phyloP scores from a whole-genome alignment of 2,113 vertebrate species.

The human (Homo sapiens) region GRCh38 chr19:29162501-29163000 shows the following conservation, averaged over 20 bases:
- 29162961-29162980: constrained; percentile 64
- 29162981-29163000: constrained; percentile 48
- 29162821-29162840: constrained; percentile 59
- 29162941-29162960: constrained; percentile 28
- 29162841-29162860: constrained; percentile 68
- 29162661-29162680: constrained; percentile 78
- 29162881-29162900: constrained; percentile 50
- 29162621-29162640: constrained; percentile 81
- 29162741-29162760: constrained; percentile 74
- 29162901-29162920: constrained; percentile 42
- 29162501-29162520: constrained; percentile 82
- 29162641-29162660: constrained; percentile 80
- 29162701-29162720: constrained; percentile 75
- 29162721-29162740: constrained; percentile 64
- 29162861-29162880: constrained; percentile 61
- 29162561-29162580: constrained; percentile 71
- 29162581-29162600: constrained; percentile 72
- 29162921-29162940: not conserved
- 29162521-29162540: constrained; percentile 81
- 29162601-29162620: constrained; percentile 81
- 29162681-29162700: constrained; percentile 77
- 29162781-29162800: constrained; percentile 73
- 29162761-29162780: constrained; percentile 76
- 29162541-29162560: constrained; percentile 84
- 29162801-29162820: constrained; percentile 70